A percentile compares a stretch with the other conserved stretches of the same genome.
These are phyloP conservation scores for Sarotherodon lohbergeri DNA, from an alignment of 2,113 vertebrate genomes.

Conservation along the genomic window DNA sequence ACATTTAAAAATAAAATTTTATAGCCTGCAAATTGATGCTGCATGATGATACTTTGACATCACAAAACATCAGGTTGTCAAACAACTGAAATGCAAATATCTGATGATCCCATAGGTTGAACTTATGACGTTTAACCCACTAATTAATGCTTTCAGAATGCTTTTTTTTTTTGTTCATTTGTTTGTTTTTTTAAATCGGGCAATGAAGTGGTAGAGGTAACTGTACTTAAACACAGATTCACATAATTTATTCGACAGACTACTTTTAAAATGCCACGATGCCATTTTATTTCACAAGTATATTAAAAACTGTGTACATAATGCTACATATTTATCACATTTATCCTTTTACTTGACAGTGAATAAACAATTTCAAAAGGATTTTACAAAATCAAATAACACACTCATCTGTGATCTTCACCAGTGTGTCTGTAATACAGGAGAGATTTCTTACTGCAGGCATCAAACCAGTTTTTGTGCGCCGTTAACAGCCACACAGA, in stretches of 20 bases:
- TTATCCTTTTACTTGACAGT: constrained; percentile 24
- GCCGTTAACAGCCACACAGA: background rate
- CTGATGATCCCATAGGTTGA: background rate
- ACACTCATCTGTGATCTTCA: background rate
- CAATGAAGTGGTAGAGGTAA: background rate
- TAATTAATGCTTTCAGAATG: background rate
- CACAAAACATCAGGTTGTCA: background rate
- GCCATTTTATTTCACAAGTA: constrained; percentile 8
- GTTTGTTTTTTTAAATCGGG: background rate
- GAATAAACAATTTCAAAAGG: background rate
- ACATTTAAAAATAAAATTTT: background rate
- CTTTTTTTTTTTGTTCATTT: background rate
- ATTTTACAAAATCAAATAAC: background rate
- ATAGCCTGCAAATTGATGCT: background rate
- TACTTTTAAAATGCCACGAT: background rate
- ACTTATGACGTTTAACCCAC: background rate
- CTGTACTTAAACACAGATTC: background rate
- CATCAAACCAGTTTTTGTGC: background rate
- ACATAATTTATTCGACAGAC: background rate
- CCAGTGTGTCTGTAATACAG: background rate
- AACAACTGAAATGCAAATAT: background rate
- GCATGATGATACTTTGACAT: background rate
- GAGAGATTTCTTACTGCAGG: background rate
- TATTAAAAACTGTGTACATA: constrained; percentile 6
- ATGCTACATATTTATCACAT: background rate